Conservation (phyloP, 2,888 invertebrate species). For the Periphyllus acericola region DNA sequence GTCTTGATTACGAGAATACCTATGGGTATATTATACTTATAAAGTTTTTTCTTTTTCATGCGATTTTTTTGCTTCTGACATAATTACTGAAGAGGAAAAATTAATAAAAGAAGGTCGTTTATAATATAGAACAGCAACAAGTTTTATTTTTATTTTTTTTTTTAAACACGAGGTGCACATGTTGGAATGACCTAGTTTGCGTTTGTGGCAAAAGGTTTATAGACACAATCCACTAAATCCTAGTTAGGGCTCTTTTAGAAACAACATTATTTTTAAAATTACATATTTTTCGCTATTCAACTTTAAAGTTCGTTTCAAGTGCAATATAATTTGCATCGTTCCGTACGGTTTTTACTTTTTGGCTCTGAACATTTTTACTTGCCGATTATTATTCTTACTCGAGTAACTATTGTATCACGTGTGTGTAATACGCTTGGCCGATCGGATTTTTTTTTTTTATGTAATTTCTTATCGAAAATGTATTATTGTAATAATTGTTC, state of each 20-base stretch:
- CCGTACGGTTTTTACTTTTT: too few relatives aligned
- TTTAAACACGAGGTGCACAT: slow-evolving; percentile 33
- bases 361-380: background rate
- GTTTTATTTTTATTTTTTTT: slow-evolving; percentile 36
- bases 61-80: slow-evolving; percentile 43
- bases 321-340: background rate
- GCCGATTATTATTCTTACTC: too few relatives aligned
- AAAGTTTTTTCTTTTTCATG: background rate
- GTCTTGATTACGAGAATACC: slow-evolving; percentile 2
- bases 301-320: background rate
- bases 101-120: slow-evolving; percentile 40
- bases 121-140: slow-evolving; percentile 31
- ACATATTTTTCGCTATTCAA: background rate
- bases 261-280: background rate
- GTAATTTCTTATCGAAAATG: slow-evolving; percentile 7
- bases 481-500: background rate
- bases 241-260: background rate
- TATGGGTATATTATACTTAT: background rate
- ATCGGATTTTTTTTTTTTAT: background rate
- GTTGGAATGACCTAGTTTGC: slow-evolving; percentile 51
- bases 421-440: background rate
- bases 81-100: slow-evolving; percentile 53
- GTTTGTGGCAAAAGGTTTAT: slow-evolving; percentile 40
- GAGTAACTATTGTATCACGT: too few relatives aligned
- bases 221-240: slow-evolving; percentile 11